Evolutionary conservation across 2,888 invertebrate genomes (phyloP), one percentile per base, ranked within the genome.

Genomic region (Gasteruption jaculator): DNA sequence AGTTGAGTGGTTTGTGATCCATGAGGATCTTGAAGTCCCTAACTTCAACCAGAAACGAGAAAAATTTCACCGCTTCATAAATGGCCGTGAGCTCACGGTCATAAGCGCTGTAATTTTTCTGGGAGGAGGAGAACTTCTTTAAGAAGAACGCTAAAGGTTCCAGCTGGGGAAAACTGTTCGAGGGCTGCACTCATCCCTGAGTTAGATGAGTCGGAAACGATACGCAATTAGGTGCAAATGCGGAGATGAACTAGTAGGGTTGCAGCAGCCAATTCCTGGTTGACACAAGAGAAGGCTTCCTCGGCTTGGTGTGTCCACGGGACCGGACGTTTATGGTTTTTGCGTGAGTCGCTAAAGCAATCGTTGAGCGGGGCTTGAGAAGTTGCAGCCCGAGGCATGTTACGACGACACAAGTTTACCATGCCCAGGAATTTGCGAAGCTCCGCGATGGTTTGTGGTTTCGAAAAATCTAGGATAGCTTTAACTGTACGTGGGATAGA

Each of bases 21-120:
- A n/a, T n/a, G n/a, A n/a, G n/a, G n/a, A n/a, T n/a, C n/a, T n/a
- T n/a, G n/a, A n/a, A n/a, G n/a, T n/a, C n/a, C n/a, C n/a, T n/a
- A n/a, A n/a, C n/a, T n/a, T n/a, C n/a, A n/a, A n/a, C n/a, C n/a
- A n/a, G n/a, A n/a, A n/a, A n/a, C n/a, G n/a, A n/a, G 33, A 49
- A 49, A 31, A 36, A 39, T 15, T 43, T 45, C n/a, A 49, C 15
- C 3, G 38, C 24, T 10, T 18, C 24, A 20, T 33, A n/a, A 18
- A 49, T 41, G 1, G 50, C 46, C 15, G 32, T 26, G 11, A 50
- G 21, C 41, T 47, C 50, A 22, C 52, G 29, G 37, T 58, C 52
- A 41, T 55, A 53, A 5, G 52, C 43, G 31, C 51, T 45, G 40
- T 54, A 61, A 2, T 45, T 49, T 8, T 7, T 29, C 31, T 58